Evolutionary conservation across 1,140 invertebrate species (phyloP), one percentile per base, ranked within the genome.

Genomic region (Ladona fulva): DNA sequence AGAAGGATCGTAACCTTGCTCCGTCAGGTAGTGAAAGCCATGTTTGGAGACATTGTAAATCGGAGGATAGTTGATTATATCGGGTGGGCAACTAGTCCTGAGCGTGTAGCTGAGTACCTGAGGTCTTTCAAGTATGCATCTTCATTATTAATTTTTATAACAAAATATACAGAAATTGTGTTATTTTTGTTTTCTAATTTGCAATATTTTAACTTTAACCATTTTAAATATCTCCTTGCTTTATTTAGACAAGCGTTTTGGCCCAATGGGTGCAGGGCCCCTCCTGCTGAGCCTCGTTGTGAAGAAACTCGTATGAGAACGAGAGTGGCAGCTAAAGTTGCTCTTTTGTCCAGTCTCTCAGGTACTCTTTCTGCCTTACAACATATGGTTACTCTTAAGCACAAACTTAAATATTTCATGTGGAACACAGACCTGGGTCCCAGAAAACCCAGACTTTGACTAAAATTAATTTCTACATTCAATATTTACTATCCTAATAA

Each of bases 51-150:
- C 82, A 93, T 93, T 81, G 92, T 96, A 24, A 96, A 96, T 85
- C 87, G 94, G 81, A 91, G 94, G 85, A 97, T 99, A 80, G 88
- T 97, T 22, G 95, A 97, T 82, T 93, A 94, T 82, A 95, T 98
- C 8, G 92, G 94, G n/a, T 90, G 90, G 79, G 86, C 96, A 80
- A 97, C 95, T 0, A 95, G 94, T 81, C 94, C 95, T 25, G 91
- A 94, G 78, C 95, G 95, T 84, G 92, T 97, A 78, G 93, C 95
- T 5, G 93, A 94, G 80, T 97, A 96, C 86, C 88, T 98, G 78
- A 91, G 91, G 83, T 87, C 91, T 77, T 93, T 97, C 82, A 95
- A 94, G 94, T 94, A 85, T 89, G 89, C 87, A 25, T 75, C 52
- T 6, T 66, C 12, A 19, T 12, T 66, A 22, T 66, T 66, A 12